Evolutionary conservation across 2,888 invertebrate genomes (phyloP), one percentile per base, ranked within the genome.

Genomic region (Dynastes tityus): DNA sequence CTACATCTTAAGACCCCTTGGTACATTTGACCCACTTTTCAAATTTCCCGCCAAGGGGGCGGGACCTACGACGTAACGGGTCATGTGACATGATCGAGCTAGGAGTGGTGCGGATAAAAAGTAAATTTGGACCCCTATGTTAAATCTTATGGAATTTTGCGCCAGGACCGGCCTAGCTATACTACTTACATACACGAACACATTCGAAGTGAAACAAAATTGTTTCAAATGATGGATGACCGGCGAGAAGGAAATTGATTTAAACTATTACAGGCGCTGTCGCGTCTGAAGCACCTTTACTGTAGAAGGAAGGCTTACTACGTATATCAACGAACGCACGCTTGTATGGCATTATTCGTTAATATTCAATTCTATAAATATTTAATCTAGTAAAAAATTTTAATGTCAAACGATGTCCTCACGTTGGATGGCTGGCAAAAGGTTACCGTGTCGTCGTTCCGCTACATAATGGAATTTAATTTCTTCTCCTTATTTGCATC

Each of bases 371-470:
- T 40, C 58, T 53, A 73, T 73, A 73, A 73, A 73, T 73, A 58
- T 73, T 58, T 73, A 73, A 73, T 73, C 73, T 22, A 22, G 73
- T 55, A 73, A 58, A 73, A 71, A 73, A 29, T 58, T 22, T 73
- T 73, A 73, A 73, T 73, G 73, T 73, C 73, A 73, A 73, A 73
- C 73, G 73, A 58, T 73, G 73, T 73, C 58, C 55, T 73, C 58
- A 73, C 16, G 45, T 40, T 16, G 37, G 8, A 67, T 49, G 29
- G 29, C 8, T 29, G 22, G 49, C n/a, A 58, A 73, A 73, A 73
- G 73, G 73, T 73, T 73, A 73, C 16, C 37, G 55, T 73, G 73
- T 55, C 73, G 73, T 58, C 55, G 22, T 45, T 53, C 51, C 32
- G 51, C 27, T 53, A 70, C 5, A 37, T 53, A 29, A 51, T n/a